phyloP scores from a whole-genome alignment of 2,888 invertebrate species.

The Noctuana brunneofusca region DNA sequence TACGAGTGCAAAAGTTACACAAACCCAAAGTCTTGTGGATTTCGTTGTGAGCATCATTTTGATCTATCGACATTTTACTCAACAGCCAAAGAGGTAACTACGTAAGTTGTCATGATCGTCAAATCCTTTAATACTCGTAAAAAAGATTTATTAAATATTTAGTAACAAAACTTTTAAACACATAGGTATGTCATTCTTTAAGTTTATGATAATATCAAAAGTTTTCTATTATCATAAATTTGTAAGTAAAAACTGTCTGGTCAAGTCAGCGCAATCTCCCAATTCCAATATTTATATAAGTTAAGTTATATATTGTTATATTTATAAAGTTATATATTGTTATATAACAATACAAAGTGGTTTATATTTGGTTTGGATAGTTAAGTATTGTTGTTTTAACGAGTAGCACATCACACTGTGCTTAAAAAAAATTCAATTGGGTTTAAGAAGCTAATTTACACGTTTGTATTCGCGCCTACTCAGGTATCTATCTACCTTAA shows the following conservation, averaged over 20 bases:
- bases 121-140: not conserved
- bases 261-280: not conserved
- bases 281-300: too few relatives aligned
- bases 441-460: not conserved
- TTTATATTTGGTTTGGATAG: too few relatives aligned
- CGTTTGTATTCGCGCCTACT: not conserved
- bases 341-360: too few relatives aligned
- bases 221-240: not conserved
- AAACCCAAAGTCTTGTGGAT: constrained; percentile 53
- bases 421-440: too few relatives aligned
- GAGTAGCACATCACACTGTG: too few relatives aligned
- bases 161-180: not conserved
- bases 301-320: too few relatives aligned
- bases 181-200: not conserved
- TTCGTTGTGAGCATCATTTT: constrained; percentile 47
- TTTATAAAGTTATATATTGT: too few relatives aligned
- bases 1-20: constrained; percentile 56
- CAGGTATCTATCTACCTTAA: not conserved
- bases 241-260: too few relatives aligned
- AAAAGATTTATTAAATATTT: constrained; percentile 13
- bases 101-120: not conserved
- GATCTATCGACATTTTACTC: constrained; percentile 7
- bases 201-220: not conserved
- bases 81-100: not conserved
- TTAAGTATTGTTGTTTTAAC: too few relatives aligned